Conservation (phyloP, 2,797 vertebrate species). For the Onychomys leucogaster region DNA sequence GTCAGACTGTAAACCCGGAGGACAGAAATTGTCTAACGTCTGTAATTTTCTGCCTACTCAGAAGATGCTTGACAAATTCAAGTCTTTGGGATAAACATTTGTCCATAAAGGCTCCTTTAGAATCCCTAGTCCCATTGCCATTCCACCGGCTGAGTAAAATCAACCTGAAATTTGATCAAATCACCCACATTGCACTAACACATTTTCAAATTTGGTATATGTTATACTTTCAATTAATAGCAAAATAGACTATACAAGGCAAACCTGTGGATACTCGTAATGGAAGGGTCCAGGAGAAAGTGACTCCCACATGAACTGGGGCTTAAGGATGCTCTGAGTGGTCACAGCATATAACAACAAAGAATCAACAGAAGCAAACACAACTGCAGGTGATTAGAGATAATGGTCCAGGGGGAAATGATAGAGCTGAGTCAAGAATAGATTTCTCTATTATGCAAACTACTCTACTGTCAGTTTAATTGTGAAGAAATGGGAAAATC, state of each 20-base stretch:
- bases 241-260: neutral
- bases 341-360: neutral
- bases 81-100: neutral
- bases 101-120: neutral
- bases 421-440: neutral
- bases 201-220: neutral
- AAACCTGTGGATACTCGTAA: neutral
- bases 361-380: neutral
- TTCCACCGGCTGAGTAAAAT: neutral
- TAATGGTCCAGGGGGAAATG: neutral
- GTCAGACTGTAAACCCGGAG: neutral
- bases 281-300: neutral
- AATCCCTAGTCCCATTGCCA: neutral
- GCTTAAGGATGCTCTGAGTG: neutral
- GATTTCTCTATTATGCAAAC: neutral
- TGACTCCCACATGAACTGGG: neutral
- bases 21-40: neutral
- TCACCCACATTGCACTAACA: neutral
- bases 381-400: neutral
- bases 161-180: slow-evolving; percentile 26
- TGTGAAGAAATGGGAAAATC: slow-evolving; percentile 42
- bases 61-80: neutral
- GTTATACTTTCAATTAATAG: slow-evolving; percentile 27
- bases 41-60: neutral
- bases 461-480: neutral